A percentile compares a stretch with the other conserved stretches of the same genome.
phyloP scores from a whole-genome alignment of 2,797 vertebrate genomes.

The Pangasius macronema region DNA sequence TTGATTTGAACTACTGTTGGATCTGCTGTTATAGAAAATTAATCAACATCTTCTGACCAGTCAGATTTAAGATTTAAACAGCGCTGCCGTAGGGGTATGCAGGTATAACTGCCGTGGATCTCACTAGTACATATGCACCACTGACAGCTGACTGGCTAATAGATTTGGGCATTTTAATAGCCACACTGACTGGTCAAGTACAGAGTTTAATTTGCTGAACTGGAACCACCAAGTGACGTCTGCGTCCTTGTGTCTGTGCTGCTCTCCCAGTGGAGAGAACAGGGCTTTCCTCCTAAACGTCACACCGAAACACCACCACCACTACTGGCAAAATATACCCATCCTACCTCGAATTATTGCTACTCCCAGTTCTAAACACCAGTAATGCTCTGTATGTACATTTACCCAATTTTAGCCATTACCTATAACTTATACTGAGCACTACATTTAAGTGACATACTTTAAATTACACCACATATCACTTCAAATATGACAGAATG shows the following conservation, averaged over 20 bases:
- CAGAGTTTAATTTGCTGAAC: neutral
- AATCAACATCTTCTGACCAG: neutral
- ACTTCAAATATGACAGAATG: neutral
- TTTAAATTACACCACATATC: neutral
- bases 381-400: neutral
- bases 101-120: neutral
- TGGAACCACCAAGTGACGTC: neutral
- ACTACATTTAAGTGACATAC: no score
- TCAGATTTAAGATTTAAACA: no score
- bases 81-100: neutral
- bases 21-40: neutral
- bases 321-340: neutral
- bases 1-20: neutral
- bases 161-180: neutral
- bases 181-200: neutral
- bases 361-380: no score
- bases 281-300: no score
- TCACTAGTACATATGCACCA: neutral
- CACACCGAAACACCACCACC: neutral
- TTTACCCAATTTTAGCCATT: neutral
- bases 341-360: neutral
- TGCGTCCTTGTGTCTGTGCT: neutral
- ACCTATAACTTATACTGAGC: no score
- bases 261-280: neutral
- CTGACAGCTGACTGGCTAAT: neutral